Conservation (phyloP, 2,797 vertebrate species). For the Oophaga sylvatica region DNA sequence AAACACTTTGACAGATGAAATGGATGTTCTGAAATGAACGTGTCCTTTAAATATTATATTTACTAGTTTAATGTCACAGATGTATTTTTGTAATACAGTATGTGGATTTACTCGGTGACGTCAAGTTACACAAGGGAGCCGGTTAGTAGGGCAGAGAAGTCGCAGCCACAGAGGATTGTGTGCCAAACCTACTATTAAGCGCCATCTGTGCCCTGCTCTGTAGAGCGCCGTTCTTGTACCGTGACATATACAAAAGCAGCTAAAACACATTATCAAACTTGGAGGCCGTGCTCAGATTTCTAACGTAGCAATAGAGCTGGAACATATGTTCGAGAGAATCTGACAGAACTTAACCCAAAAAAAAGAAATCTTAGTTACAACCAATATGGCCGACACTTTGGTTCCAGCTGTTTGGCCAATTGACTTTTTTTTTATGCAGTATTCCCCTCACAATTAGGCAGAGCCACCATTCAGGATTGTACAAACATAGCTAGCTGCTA, state of each 20-base stretch:
- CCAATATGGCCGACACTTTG: background rate
- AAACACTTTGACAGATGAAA: background rate
- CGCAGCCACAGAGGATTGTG: background rate
- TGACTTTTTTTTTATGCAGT: background rate
- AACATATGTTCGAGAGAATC: background rate
- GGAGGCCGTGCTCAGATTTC: background rate
- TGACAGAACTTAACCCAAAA: background rate
- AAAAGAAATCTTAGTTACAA: background rate
- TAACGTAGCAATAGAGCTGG: background rate
- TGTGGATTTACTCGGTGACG: background rate
- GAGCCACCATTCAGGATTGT: too few species aligned
- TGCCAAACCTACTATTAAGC: slow-evolving; percentile 10
- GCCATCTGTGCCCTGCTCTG: slow-evolving; percentile 46
- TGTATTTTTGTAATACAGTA: background rate
- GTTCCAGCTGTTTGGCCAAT: background rate
- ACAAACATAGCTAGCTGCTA: background rate
- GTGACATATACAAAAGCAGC: background rate
- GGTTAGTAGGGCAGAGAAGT: slow-evolving; percentile 1
- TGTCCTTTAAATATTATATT: background rate
- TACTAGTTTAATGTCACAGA: background rate
- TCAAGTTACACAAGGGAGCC: background rate
- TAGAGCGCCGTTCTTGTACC: background rate
- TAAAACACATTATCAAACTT: background rate
- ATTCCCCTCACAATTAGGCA: too few species aligned
- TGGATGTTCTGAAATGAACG: background rate